These are phyloP conservation scores for Microcebus lehilahytsara DNA, from an alignment of 2,113 vertebrate species.

Conservation along the genomic window DNA sequence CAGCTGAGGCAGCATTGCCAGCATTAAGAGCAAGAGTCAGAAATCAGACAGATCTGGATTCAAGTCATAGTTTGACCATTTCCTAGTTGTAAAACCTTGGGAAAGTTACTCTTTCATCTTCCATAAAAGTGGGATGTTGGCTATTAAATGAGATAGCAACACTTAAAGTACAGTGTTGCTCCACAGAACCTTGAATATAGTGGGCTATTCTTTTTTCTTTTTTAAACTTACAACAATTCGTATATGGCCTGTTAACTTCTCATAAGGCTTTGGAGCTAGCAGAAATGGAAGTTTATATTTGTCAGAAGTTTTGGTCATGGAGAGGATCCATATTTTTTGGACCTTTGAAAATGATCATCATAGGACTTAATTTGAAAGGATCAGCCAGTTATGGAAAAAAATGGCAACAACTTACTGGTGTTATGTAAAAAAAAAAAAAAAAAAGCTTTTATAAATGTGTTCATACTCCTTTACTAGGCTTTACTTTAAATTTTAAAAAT, in stretches of 20 bases:
- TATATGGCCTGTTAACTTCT: not conserved
- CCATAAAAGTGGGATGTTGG: not conserved
- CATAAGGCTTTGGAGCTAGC: not conserved
- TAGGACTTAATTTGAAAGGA: constrained; percentile 42
- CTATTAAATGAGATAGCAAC: not conserved
- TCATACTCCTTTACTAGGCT: not conserved
- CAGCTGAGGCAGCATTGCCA: not conserved
- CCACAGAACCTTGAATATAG: not conserved
- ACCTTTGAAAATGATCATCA: not conserved
- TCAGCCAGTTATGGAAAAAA: not conserved
- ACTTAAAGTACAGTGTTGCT: not conserved
- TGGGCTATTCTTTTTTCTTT: not conserved
- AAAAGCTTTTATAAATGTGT: not conserved
- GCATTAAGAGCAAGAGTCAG: not conserved
- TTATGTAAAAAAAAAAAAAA: not conserved
- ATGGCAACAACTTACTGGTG: not conserved
- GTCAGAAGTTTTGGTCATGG: not conserved
- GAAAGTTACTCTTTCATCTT: not conserved
- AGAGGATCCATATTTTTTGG: not conserved
- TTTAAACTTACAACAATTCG: not conserved
- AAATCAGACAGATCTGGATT: not conserved
- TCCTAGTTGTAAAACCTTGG: not conserved
- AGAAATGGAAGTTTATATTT: not conserved
- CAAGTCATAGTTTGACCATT: not conserved
- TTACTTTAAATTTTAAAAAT: not conserved